Conservation (phyloP, 2,888 invertebrate genomes). For the Drosophila hamatofila region DNA sequence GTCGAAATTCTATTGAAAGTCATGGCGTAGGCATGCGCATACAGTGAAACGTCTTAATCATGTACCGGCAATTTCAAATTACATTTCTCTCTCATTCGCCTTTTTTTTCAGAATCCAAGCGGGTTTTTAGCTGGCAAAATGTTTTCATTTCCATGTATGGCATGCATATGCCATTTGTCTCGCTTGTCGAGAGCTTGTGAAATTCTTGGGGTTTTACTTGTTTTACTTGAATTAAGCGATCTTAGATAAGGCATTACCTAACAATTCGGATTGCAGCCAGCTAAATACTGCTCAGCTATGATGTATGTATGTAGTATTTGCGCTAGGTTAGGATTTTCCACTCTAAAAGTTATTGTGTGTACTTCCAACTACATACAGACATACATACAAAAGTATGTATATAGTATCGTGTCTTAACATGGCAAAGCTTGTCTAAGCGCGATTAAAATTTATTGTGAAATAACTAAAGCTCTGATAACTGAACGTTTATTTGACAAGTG, state of each 20-base stretch:
- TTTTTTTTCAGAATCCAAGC: slow-evolving; percentile 19
- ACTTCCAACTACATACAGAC: too few relatives aligned
- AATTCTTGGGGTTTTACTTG: slow-evolving; percentile 34
- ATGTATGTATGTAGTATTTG: slow-evolving; percentile 23
- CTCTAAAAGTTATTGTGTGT: background rate
- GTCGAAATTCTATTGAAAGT: slow-evolving; percentile 51
- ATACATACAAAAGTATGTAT: too few relatives aligned
- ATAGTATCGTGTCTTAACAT: slow-evolving; percentile 8
- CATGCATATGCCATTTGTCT: background rate
- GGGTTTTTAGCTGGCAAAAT: slow-evolving; percentile 16
- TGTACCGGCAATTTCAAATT: background rate
- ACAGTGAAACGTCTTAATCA: background rate
- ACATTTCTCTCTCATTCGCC: slow-evolving; percentile 6
- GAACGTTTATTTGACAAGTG: background rate
- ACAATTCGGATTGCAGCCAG: background rate
- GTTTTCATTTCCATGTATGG: background rate
- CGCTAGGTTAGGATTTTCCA: slow-evolving; percentile 60
- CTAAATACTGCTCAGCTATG: background rate
- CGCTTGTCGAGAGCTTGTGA: slow-evolving; percentile 23
- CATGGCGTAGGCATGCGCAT: background rate
- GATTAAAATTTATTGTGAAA: slow-evolving; percentile 48
- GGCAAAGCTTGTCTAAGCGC: slow-evolving; percentile 12
- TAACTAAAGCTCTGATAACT: slow-evolving; percentile 5
- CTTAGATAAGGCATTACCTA: slow-evolving; percentile 28
- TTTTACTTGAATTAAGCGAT: slow-evolving; percentile 18